A percentile compares a stretch with the other conserved stretches of the same genome.
phyloP scores from a whole-genome alignment of 2,113 vertebrate species.

The Dicerorhinus sumatrensis region DNA sequence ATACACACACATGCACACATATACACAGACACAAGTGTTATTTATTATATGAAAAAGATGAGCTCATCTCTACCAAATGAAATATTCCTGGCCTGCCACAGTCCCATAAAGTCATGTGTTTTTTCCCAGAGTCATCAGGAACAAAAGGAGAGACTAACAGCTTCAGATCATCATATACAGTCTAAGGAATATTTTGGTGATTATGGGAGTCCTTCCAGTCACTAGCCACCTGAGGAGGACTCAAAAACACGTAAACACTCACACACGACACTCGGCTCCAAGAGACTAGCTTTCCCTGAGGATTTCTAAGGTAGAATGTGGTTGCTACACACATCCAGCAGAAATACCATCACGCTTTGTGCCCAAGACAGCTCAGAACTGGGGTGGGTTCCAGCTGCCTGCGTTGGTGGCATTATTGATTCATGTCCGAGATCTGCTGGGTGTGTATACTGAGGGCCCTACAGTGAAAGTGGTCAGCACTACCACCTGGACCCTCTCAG shows the following conservation, averaged over 20 bases:
- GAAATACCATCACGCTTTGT: neutral
- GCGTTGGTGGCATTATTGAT: neutral
- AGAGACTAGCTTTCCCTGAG: neutral
- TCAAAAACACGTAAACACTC: neutral
- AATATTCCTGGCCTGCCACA: neutral
- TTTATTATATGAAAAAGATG: neutral
- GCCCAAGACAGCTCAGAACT: neutral
- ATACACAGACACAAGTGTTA: neutral
- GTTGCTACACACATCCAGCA: neutral
- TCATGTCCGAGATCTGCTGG: neutral
- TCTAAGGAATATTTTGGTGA: neutral
- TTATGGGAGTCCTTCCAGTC: neutral
- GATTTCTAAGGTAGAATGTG: neutral
- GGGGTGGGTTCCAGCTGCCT: neutral
- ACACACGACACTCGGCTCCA: neutral
- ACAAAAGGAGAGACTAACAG: neutral
- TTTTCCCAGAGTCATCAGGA: neutral
- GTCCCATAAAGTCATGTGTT: neutral
- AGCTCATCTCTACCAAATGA: neutral
- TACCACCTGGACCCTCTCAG: neutral
- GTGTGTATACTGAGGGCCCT: neutral
- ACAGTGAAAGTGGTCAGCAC: neutral
- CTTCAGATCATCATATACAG: neutral
- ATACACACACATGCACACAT: neutral
- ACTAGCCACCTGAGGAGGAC: neutral